Evolutionary conservation across 2,888 invertebrate genomes (phyloP).

Genomic region (Eupithecia insigniata): DNA sequence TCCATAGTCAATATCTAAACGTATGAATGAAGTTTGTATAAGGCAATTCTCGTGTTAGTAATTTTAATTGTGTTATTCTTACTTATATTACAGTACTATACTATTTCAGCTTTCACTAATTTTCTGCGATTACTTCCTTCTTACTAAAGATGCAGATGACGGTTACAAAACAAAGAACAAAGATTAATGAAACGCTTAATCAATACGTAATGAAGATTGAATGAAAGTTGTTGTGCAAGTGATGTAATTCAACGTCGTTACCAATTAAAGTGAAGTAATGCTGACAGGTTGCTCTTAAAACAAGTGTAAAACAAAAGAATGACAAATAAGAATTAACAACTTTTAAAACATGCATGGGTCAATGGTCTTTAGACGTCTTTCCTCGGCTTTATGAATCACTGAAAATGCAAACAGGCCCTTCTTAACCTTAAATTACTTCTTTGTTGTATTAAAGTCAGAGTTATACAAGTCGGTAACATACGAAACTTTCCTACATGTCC

Average conservation of each 20-base stretch:
- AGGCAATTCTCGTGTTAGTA: not conserved
- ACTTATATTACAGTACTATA: not conserved
- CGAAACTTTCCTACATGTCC: no score
- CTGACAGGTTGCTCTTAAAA: not conserved
- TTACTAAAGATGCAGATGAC: slow-evolving; percentile 19
- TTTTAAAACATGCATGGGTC: no score
- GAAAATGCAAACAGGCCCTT: no score
- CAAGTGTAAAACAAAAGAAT: not conserved
- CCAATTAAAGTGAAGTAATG: slow-evolving; percentile 17
- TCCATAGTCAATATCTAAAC: not conserved
- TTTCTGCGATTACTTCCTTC: slow-evolving; percentile 23
- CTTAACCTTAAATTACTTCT: no score
- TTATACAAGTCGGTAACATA: no score
- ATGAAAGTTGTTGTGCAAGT: slow-evolving; percentile 29
- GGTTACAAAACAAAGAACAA: slow-evolving; percentile 23
- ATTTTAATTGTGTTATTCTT: not conserved
- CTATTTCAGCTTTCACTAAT: slow-evolving; percentile 19
- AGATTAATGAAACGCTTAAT: slow-evolving; percentile 28
- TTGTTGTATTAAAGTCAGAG: no score
- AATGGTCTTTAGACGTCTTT: no score
- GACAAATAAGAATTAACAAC: no score
- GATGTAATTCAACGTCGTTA: slow-evolving; percentile 24
- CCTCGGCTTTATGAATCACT: no score
- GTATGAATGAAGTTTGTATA: not conserved
- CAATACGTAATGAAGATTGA: slow-evolving; percentile 26